Evolutionary conservation across 2,113 vertebrate species (phyloP).

Genomic region (Montifringilla adamsi): DNA sequence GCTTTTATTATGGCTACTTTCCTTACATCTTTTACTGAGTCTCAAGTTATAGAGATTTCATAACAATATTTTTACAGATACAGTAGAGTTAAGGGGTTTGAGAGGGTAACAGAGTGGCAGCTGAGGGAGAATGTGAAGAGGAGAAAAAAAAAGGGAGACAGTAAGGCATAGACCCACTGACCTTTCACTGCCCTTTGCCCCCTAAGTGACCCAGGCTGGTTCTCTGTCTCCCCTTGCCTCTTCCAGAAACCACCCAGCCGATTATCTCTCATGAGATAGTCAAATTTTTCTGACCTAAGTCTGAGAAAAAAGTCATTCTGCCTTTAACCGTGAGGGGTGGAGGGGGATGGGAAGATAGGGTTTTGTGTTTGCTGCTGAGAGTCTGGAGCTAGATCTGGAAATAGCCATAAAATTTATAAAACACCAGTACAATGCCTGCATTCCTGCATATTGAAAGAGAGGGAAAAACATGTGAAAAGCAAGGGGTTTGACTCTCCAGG

Average conservation of each 20-base stretch:
- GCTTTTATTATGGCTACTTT: neutral
- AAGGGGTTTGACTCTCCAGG: neutral
- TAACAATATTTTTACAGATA: neutral
- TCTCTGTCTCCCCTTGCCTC: neutral
- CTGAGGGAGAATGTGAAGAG: neutral
- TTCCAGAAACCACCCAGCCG: neutral
- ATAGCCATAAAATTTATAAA: conserved; percentile 6
- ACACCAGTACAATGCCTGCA: neutral
- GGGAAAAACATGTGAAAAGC: neutral
- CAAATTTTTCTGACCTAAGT: neutral
- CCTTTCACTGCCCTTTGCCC: neutral
- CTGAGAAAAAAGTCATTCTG: neutral
- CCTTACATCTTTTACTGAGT: neutral
- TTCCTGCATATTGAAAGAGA: conserved; percentile 37
- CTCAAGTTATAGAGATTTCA: neutral
- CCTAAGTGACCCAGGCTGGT: neutral
- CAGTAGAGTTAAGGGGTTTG: neutral
- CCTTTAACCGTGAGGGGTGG: neutral
- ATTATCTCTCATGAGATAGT: neutral
- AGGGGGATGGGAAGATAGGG: neutral
- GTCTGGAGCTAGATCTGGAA: conserved; percentile 13
- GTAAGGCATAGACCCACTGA: neutral
- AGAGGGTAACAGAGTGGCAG: neutral
- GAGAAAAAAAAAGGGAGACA: neutral
- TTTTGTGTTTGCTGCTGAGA: neutral